Evolutionary conservation across 1,140 invertebrate genomes (phyloP), one percentile per base, ranked within the genome.

Genomic region (Caenorhabditis inopinata): DNA sequence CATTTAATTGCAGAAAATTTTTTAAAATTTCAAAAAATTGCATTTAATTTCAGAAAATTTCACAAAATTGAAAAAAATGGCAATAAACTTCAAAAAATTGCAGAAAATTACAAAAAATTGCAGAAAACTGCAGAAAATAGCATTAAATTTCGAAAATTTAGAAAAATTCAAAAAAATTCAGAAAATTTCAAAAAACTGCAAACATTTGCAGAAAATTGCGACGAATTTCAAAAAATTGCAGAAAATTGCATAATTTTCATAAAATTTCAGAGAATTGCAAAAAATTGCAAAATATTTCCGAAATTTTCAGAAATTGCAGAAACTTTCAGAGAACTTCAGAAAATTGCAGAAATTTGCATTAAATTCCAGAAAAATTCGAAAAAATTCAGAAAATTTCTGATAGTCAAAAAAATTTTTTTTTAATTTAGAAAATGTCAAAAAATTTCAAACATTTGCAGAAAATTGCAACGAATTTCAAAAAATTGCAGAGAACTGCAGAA

Each of bases 391-490:
- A 42, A 5, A 42, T 42, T 42, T 1, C 27, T 25, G 35, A 7
- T 74, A 4, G 23, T 12, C 5, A n/a, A n/a, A n/a, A n/a, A n/a
- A n/a, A n/a, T n/a, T n/a, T n/a, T 1, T 38, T 81, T 42, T 46
- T 76, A 74, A 35, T 81, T 51, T 74, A 9, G 42, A 14, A 47
- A 76, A 49, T 35, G 79, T 7, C 14, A 58, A 7, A 81, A 81
- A n/a, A n/a, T n/a, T n/a, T n/a, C n/a, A n/a, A n/a, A n/a, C n/a
- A n/a, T n/a, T 12, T 23, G 11, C 12, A 42, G 38, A 42, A 42
- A 42, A 42, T 42, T 42, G 5, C 6, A 42, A 7, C 23, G 23
- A 42, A 42, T 42, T 42, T 7, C 38, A 42, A 5, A 42, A 42
- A 32, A 74, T 76, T 25, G 18, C 74, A 21, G 16, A 21, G 23